Evolutionary conservation across 2,888 invertebrate species (phyloP), one percentile per base, ranked within the genome.

Genomic region (Agrochola litura): DNA sequence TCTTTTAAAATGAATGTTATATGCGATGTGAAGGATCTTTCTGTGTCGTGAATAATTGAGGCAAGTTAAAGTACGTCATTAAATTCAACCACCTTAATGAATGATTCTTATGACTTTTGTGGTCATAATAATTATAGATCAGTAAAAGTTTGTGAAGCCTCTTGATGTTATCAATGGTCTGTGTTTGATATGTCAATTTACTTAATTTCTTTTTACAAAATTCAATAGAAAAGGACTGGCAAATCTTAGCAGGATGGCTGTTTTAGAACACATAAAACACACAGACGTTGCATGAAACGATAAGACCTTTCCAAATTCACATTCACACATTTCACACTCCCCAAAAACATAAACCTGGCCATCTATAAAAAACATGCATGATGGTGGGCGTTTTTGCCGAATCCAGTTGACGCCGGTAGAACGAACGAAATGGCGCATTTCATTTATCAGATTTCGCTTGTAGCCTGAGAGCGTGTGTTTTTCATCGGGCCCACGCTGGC

Each of bases 381-480:
- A 71, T 64, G 72, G 66, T 54, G 46, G 72, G 60, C 52, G 73
- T 90, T 89, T 90, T 89, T 86, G 82, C 76, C 81, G 83, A 86
- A 82, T 77, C 76, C 73, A 82, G 85, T 83, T 73, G 79, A 76
- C 79, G 79, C 76, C 79, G 78, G 74, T 64, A 74, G 82, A 77
- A 77, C 77, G 83, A 78, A 49, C 70, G 69, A 66, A 79, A 84
- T 85, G 85, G 87, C 79, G 67, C 85, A 79, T 90, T 89, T 81
- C 86, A 87, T 87, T 91, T 91, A 92, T 92, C 92, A 91, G 92
- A 91, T 92, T 91, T 89, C 81, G 85, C 85, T 86, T 82, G 87
- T 87, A 86, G 63, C 73, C 78, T 49, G 81, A 79, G 79, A 82
- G 81, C 81, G 87, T 80, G 84, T 81, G 90, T 89, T 90, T 91